Conservation (phyloP, 2,888 invertebrate genomes). For the Metopia argyrocephala region DNA sequence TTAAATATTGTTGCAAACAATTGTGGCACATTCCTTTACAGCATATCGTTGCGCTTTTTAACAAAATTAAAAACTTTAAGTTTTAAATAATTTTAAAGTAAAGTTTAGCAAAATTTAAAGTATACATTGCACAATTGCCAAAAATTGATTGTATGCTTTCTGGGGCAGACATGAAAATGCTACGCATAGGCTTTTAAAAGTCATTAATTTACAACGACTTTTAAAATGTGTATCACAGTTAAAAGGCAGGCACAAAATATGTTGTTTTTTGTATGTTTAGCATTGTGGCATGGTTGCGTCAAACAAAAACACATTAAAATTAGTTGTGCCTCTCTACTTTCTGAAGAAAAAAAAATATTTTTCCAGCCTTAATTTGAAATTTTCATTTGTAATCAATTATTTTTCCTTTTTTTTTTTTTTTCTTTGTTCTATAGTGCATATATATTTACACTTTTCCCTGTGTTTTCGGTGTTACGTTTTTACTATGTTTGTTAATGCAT, state of each 20-base stretch:
- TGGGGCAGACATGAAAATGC: not conserved
- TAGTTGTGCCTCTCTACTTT: conserved; percentile 16
- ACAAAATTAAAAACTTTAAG: conserved; percentile 13
- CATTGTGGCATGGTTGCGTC: conserved; percentile 39
- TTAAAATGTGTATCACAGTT: conserved; percentile 74
- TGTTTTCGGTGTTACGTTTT: no score
- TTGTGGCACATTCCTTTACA: conserved; percentile 17
- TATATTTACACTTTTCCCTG: conserved; percentile 3
- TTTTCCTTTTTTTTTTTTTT: not conserved
- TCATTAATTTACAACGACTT: conserved; percentile 74
- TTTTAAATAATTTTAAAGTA: conserved; percentile 42
- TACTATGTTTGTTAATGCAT: no score
- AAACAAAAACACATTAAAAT: conserved; percentile 65
- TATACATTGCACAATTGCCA: no score
- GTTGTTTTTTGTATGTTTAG: not conserved
- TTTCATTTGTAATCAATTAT: conserved; percentile 39
- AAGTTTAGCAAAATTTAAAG: not conserved
- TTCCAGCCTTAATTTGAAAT: conserved; percentile 29
- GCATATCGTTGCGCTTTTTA: no score
- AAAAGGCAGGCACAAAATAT: conserved; percentile 13
- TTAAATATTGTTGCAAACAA: conserved; percentile 2
- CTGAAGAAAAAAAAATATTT: not conserved
- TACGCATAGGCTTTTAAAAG: conserved; percentile 58
- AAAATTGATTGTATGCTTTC: no score
- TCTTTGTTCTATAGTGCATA: conserved; percentile 44